Conservation (phyloP, 2,888 invertebrate species). For the Microctonus aethiopoides region DNA sequence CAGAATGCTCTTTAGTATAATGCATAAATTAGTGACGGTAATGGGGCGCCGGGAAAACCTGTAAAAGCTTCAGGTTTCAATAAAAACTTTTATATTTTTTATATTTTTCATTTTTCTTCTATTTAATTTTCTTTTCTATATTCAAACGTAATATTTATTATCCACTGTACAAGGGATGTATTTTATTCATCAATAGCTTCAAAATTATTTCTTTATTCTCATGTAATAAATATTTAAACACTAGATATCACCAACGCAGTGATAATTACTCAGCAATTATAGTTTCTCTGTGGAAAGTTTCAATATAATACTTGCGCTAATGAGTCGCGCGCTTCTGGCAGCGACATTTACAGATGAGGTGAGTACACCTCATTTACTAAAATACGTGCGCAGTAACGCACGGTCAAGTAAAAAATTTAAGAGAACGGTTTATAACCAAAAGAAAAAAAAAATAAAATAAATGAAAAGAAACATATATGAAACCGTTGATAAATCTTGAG, state of each 20-base stretch:
- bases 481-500: constrained; percentile 11
- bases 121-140: too few relatives aligned
- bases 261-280: constrained; percentile 31
- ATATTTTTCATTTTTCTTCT: not conserved
- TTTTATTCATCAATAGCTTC: too few relatives aligned
- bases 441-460: not conserved
- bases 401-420: constrained; percentile 8
- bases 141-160: too few relatives aligned
- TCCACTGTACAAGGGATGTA: too few relatives aligned
- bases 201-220: too few relatives aligned
- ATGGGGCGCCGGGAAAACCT: constrained; percentile 51
- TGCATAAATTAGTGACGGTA: constrained; percentile 65
- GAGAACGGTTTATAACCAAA: not conserved
- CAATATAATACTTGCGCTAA: constrained; percentile 30
- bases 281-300: constrained; percentile 23
- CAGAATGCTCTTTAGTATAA: constrained; percentile 49
- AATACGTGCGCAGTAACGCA: constrained; percentile 3
- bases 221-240: too few relatives aligned
- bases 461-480: not conserved
- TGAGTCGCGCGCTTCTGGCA: constrained; percentile 20
- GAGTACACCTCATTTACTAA: constrained; percentile 4
- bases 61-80: not conserved
- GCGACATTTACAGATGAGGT: constrained; percentile 30
- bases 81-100: not conserved
- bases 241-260: constrained; percentile 11